A percentile compares a stretch with the other conserved stretches of the same genome.
Evolutionary conservation across 2,797 vertebrate genomes (phyloP).

Genomic region (Phoebastria nigripes): DNA sequence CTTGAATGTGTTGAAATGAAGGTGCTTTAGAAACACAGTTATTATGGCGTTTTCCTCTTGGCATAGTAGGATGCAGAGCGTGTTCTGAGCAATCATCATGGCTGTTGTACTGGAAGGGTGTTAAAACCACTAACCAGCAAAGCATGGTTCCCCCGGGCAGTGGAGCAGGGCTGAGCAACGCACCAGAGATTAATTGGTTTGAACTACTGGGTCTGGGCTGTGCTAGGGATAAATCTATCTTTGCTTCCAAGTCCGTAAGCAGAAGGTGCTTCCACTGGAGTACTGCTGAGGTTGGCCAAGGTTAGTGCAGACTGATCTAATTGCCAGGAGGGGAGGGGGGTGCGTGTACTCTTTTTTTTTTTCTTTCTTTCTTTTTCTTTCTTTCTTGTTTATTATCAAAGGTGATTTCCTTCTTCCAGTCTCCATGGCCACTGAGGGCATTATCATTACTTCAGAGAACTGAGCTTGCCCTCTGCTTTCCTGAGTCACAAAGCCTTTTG

Average conservation of each 20-base stretch:
- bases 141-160: fast-evolving
- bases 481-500: background rate
- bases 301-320: background rate
- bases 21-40: background rate
- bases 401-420: background rate
- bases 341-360: background rate
- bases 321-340: background rate
- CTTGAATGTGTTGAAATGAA: background rate
- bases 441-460: background rate
- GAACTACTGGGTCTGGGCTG: background rate
- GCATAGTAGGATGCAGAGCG: fast-evolving
- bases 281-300: background rate
- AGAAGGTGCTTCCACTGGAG: background rate
- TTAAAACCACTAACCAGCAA: background rate
- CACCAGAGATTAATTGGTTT: fast-evolving
- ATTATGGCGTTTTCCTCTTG: fast-evolving
- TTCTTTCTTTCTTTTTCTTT: background rate
- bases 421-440: background rate
- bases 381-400: background rate
- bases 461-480: background rate
- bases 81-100: background rate
- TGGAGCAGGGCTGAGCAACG: background rate
- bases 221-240: background rate
- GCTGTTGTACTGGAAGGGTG: background rate
- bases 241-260: fast-evolving